These are phyloP conservation scores for Trididemnum nubilum DNA, from an alignment of 23 tunicate genomes.

Conservation along the genomic window DNA sequence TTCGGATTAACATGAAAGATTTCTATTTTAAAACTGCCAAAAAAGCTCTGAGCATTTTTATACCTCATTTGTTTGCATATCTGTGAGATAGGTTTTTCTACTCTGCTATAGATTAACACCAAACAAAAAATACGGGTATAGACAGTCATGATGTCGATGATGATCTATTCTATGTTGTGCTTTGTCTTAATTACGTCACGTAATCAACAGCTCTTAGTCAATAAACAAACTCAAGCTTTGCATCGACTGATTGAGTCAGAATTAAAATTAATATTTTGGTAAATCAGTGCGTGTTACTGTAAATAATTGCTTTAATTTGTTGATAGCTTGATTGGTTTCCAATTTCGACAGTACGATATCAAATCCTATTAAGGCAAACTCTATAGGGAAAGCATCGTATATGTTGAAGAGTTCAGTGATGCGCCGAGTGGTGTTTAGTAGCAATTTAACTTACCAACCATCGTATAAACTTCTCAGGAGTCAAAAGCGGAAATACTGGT, in stretches of 20 bases:
- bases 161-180: constrained; percentile 45
- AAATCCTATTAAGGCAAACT: background rate
- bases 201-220: constrained; percentile 16
- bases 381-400: background rate
- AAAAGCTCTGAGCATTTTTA: constrained; percentile 27
- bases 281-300: constrained; percentile 1
- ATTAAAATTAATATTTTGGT: constrained; percentile 9
- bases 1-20: constrained; percentile 33
- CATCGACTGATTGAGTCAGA: background rate
- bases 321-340: background rate
- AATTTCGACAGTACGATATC: background rate
- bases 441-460: background rate
- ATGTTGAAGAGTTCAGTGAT: background rate
- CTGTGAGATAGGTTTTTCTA: constrained; percentile 46
- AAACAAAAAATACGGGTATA: constrained; percentile 46
- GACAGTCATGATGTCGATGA: constrained; percentile 26
- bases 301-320: no score
- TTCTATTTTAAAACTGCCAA: constrained; percentile 25
- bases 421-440: background rate
- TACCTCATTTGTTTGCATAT: constrained; percentile 35
- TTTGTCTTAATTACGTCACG: constrained; percentile 32
- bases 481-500: background rate
- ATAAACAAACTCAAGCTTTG: constrained; percentile 36
- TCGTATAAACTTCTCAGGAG: background rate
- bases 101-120: constrained; percentile 39